These are phyloP conservation scores for Nannospalax galili DNA, from an alignment of 2,113 vertebrate species.

Conservation along the genomic window DNA sequence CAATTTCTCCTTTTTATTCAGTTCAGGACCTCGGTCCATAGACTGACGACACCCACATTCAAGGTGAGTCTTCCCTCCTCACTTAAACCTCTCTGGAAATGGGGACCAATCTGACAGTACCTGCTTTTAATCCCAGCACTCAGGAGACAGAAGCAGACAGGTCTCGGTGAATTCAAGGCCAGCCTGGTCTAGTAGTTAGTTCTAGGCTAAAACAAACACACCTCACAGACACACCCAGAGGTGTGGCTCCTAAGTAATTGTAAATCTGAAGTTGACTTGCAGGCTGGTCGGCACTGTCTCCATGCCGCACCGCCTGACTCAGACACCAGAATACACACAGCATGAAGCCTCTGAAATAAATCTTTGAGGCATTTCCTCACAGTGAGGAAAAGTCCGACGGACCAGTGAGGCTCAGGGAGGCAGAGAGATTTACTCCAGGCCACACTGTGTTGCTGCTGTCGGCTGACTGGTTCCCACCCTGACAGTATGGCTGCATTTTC, in stretches of 20 bases:
- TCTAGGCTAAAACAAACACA: too few relatives aligned
- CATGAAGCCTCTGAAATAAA: not conserved
- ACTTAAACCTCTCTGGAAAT: too few relatives aligned
- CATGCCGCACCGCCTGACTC: not conserved
- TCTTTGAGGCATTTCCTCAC: not conserved
- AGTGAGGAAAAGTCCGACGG: not conserved
- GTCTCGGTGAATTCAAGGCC: too few relatives aligned
- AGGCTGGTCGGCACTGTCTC: not conserved
- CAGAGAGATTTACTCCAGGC: too few relatives aligned
- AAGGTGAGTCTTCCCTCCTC: not conserved
- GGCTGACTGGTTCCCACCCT: not conserved
- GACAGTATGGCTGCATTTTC: not conserved
- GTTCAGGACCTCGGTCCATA: not conserved
- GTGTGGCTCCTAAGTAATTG: not conserved
- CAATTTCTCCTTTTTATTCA: not conserved
- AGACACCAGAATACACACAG: not conserved
- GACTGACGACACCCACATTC: too few relatives aligned
- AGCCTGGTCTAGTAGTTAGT: too few relatives aligned
- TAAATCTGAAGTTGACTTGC: not conserved
- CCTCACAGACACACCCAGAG: too few relatives aligned
- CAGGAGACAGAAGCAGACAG: too few relatives aligned
- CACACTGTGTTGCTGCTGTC: not conserved
- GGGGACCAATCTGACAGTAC: too few relatives aligned
- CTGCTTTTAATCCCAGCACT: too few relatives aligned
- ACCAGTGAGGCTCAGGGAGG: not conserved